A percentile compares a stretch with the other conserved stretches of the same genome.
Evolutionary conservation across 2,113 vertebrate genomes (phyloP).

Genomic region (Lasiurus borealis): DNA sequence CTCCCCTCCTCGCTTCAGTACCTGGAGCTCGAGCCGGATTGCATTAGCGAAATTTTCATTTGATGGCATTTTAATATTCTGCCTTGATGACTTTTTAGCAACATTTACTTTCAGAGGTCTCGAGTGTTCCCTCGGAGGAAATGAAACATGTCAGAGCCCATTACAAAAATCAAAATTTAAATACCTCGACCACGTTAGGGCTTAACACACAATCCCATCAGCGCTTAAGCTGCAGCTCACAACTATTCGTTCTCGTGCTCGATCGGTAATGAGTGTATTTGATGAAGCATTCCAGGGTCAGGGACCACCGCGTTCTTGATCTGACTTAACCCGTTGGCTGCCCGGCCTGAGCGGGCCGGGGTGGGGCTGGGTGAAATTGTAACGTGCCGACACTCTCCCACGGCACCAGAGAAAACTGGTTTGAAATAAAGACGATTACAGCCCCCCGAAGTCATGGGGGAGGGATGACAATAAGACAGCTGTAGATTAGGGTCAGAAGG

Average conservation of each 20-base stretch:
- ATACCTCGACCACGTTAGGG: conserved; percentile 98
- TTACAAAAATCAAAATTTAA: conserved; percentile 99
- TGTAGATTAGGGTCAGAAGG: conserved; percentile 48
- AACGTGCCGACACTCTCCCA: conserved; percentile 89
- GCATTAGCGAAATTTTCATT: conserved; percentile 99
- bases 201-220: conserved; percentile 95
- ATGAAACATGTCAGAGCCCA: conserved; percentile 99
- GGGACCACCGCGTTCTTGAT: conserved; percentile 98
- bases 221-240: conserved; percentile 94
- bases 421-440: conserved; percentile 58
- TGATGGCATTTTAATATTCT: conserved; percentile 99
- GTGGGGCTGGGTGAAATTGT: conserved; percentile 93
- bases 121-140: conserved; percentile 98
- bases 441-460: conserved; percentile 73
- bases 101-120: conserved; percentile 99
- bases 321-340: conserved; percentile 99
- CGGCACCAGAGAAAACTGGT: conserved; percentile 65
- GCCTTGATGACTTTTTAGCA: conserved; percentile 99
- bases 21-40: conserved; percentile 97
- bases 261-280: conserved; percentile 99
- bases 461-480: conserved; percentile 16
- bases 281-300: conserved; percentile 99
- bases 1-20: conserved; percentile 92
- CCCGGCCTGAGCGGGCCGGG: conserved; percentile 92
- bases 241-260: conserved; percentile 97